Base-by-base conservation (phyloP, 2,797 vertebrate species). In the Coendou prehensilis region DNA sequence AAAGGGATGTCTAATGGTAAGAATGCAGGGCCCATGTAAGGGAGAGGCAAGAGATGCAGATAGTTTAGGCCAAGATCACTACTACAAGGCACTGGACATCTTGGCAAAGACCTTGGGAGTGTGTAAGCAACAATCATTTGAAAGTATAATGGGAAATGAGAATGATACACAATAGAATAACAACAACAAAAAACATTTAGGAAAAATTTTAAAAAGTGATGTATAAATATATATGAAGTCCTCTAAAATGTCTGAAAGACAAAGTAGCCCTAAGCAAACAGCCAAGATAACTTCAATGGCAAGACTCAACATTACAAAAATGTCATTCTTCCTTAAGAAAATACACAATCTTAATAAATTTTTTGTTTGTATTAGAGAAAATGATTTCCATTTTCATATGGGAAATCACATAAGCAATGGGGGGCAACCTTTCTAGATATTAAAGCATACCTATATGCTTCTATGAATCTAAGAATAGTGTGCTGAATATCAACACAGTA, bases 171-270 rank as follows among this genome's bases (percentile, higher is more conserved):
- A 79, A 73, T 9, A 73, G 10, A 41, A 4, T 22, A 71, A 56
- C 9, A 54, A 28, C 37, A 33, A 52, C 17, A 37, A n/a, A 50
- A 37, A 81, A 76, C 9, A 22, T 18, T 28, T 37, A 57, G 22
- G 52, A 20, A 37, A 11, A 87, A 71, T 30, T 47, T 79, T 61
- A 41, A 63, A 76, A 90, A n/a, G 28, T 28, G 50, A 33, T 7
- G 2, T 41, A 78, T 23, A 54, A 13, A 45, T 57, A 54, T n/a
- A 59, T 26, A 85, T 22, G 23, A 82, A 37, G 28, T 69, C 41
- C 22, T 85, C 67, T 26, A 52, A 78, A 91, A 73, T 47, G 5
- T 54, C n/a, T 80, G 54, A 91, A 94, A 91, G 78, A 78, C 18
- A 59, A 87, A 67, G 33, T 23, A 75, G 26, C 50, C 41, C 67